phyloP scores from a whole-genome alignment of 2,797 vertebrate species.

The Macropus fuliginosus region DNA sequence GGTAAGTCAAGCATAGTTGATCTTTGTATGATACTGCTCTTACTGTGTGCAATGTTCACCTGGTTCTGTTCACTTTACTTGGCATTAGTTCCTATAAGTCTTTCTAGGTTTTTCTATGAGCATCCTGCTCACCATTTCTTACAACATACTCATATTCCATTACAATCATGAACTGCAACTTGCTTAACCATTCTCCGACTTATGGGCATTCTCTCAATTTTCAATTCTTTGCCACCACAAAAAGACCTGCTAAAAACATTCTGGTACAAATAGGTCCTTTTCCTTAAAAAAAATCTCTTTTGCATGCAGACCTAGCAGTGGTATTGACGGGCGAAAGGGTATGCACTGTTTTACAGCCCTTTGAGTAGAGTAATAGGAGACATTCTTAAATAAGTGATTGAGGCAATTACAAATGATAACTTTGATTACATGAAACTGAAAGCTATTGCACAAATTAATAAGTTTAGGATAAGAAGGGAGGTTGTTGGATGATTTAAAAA shows the following conservation, averaged over 20 bases:
- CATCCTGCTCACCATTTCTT: neutral
- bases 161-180: neutral
- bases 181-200: neutral
- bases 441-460: neutral
- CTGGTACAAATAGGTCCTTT: neutral
- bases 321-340: neutral
- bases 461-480: neutral
- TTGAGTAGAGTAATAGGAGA: neutral
- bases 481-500: neutral
- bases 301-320: no score
- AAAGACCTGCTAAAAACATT: neutral
- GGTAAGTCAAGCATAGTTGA: neutral
- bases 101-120: neutral
- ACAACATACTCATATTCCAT: no score
- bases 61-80: neutral
- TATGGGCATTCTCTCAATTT: neutral
- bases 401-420: neutral
- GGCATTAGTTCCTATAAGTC: neutral
- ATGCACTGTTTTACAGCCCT: neutral
- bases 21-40: neutral
- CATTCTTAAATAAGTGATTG: neutral
- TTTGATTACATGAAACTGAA: neutral
- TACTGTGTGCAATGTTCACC: neutral
- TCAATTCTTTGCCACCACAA: neutral
- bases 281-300: neutral